phyloP scores from a whole-genome alignment of 2,888 invertebrate species.

The Trachelus stipa region DNA sequence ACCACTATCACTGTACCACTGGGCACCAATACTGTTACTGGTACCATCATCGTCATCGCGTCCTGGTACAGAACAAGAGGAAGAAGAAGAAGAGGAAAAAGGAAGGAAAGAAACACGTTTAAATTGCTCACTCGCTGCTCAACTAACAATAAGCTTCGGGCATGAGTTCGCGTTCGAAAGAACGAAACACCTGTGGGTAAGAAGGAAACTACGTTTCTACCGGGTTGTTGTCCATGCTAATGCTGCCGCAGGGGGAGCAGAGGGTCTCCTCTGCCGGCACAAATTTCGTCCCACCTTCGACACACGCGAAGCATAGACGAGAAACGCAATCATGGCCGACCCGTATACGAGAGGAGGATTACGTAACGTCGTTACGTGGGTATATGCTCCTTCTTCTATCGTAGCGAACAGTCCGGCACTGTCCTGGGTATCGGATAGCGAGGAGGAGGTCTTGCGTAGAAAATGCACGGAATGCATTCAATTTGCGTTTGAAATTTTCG shows the following conservation, averaged over 20 bases:
- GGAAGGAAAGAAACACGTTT: background rate
- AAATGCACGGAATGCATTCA: background rate
- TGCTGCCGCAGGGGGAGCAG: background rate
- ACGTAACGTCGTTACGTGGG: constrained; percentile 4
- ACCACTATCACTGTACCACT: constrained; percentile 25
- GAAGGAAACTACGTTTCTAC: background rate
- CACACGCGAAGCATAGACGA: background rate
- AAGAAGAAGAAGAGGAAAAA: background rate
- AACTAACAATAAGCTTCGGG: background rate
- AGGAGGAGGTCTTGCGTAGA: background rate
- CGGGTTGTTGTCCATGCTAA: background rate
- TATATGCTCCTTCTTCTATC: background rate
- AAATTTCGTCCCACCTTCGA: constrained; percentile 9
- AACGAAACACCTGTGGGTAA: background rate
- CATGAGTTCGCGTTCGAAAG: background rate
- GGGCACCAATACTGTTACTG: background rate
- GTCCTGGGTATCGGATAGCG: background rate
- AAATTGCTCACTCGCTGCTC: background rate
- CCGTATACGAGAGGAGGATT: constrained; percentile 4
- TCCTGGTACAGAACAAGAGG: background rate
- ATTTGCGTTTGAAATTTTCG: background rate
- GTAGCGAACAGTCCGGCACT: background rate
- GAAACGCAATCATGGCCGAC: constrained; percentile 9
- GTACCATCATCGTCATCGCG: background rate
- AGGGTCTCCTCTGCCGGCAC: constrained; percentile 36